Conservation (phyloP, 2,113 vertebrate genomes). For the Aix galericulata region DNA sequence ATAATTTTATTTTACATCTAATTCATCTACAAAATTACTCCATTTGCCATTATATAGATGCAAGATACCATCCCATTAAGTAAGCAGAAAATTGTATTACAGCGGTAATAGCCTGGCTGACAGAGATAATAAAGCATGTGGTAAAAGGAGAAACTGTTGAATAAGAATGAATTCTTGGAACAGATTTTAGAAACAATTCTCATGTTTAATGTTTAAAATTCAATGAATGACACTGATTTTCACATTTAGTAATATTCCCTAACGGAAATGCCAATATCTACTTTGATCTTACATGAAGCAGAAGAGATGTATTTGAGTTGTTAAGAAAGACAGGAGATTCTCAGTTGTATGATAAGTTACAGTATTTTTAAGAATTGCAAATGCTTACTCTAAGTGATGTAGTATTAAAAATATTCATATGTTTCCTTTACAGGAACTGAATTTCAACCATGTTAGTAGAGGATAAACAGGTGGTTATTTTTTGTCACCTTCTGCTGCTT, state of each 20-base stretch:
- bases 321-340: neutral
- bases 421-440: neutral
- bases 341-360: neutral
- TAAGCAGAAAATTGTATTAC: slow-evolving; percentile 40
- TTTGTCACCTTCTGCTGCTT: neutral
- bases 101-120: neutral
- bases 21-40: neutral
- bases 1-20: neutral
- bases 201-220: neutral
- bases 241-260: neutral
- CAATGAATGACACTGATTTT: neutral
- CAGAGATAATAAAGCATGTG: neutral
- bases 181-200: neutral
- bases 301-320: neutral
- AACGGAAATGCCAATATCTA: neutral
- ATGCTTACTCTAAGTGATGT: neutral
- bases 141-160: neutral
- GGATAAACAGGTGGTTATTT: neutral
- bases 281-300: neutral
- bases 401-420: neutral
- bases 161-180: neutral
- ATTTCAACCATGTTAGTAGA: neutral
- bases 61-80: neutral
- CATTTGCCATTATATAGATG: neutral
- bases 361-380: neutral